Evolutionary conservation across 1,140 invertebrate species (phyloP), one percentile per base, ranked within the genome.

Genomic region (Drosophila dunni): DNA sequence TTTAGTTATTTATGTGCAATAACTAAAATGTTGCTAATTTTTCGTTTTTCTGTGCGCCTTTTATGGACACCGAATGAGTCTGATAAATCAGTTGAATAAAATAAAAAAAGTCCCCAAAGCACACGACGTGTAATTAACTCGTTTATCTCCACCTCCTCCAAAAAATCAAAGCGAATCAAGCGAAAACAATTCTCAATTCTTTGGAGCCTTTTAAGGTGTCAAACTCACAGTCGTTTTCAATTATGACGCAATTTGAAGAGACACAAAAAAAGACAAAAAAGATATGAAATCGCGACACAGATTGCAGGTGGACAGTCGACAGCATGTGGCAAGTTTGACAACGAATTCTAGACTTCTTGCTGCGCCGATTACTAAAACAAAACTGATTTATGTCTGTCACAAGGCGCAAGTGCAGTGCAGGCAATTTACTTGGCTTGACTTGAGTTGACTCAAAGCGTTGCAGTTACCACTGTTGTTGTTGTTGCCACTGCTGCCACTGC

Each of bases 351-450:
- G 82, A 85, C 82, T 85, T 85, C 82, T 85, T 88, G 79, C 84
- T 88, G 83, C 79, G 83, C 77, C 83, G 84, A 88, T 89, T 78
- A 89, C 83, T 88, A 66, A 88, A 88, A 83, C 84, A 88, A 88
- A 88, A 88, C 83, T 88, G 83, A 88, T 88, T 88, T 88, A 86
- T 86, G 84, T 75, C 82, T 86, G 82, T 86, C 82, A 86, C 82
- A 88, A 85, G 82, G 82, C 82, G 66, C 58, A 61, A 66, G 51
- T 74, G 68, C 81, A 62, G 61, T 61, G 56, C 79, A 81, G 66
- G 79, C 75, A 60, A 61, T 50, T 68, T 79, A 42, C 71, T 65
- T 65, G 61, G 50, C 60, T 57, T 68, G 79, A 42, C 71, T 65
- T 65, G 61, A 61, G 54, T 57, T 68, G 79, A 42, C 71, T 65